Evolutionary conservation across 2,797 vertebrate species (phyloP).

Genomic region (Gymnopithys bicolor): DNA sequence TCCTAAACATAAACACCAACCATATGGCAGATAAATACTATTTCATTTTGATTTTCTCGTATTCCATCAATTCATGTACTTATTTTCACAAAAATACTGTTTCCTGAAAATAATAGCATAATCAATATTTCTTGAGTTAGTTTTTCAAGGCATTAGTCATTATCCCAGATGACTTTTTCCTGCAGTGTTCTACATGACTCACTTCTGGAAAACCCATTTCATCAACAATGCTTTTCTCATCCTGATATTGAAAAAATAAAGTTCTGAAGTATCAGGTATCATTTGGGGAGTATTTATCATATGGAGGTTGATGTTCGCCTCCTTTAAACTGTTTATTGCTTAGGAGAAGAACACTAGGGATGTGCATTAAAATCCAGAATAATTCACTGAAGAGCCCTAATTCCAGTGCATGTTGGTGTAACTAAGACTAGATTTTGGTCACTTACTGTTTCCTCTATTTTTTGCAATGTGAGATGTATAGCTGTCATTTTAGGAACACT

Average conservation of each 20-base stretch:
- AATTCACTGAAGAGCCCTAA: neutral
- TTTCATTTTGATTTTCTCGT: neutral
- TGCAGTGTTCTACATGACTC: neutral
- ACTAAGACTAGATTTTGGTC: neutral
- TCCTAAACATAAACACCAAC: neutral
- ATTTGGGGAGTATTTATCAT: neutral
- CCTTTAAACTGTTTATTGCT: neutral
- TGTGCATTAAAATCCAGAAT: neutral
- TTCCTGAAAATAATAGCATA: neutral
- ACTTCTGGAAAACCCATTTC: neutral
- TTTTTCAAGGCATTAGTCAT: slow-evolving; percentile 19
- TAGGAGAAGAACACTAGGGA: neutral
- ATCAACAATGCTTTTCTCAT: neutral
- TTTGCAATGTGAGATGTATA: neutral
- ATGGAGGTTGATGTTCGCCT: neutral
- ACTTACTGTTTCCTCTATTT: neutral
- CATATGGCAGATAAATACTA: neutral
- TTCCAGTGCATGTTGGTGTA: neutral
- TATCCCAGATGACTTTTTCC: neutral
- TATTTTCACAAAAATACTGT: slow-evolving; percentile 25
- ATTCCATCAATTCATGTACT: neutral
- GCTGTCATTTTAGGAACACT: neutral
- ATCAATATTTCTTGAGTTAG: neutral
- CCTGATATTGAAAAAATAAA: neutral
- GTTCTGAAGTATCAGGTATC: neutral